A percentile compares a stretch with the other conserved stretches of the same genome.
phyloP scores from a whole-genome alignment of 2,797 vertebrate species.

The Sternarchorhynchus goeldii region DNA sequence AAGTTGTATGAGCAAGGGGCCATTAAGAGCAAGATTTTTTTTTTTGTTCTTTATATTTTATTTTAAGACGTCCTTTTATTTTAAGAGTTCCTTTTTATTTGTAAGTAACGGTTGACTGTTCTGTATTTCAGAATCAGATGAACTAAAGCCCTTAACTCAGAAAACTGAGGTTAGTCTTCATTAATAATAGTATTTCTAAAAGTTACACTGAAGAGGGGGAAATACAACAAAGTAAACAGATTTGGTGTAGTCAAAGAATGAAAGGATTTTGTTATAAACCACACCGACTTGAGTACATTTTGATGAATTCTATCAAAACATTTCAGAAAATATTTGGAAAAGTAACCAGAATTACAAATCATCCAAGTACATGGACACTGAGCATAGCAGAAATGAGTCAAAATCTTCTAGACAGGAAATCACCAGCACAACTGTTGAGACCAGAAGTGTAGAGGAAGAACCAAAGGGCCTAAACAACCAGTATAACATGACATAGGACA shows the following conservation, averaged over 20 bases:
- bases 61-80: neutral
- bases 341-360: neutral
- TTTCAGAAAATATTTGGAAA: neutral
- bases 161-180: conserved; percentile 31
- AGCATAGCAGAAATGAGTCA: neutral
- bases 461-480: neutral
- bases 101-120: neutral
- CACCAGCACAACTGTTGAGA: neutral
- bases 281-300: too few relatives aligned
- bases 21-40: neutral
- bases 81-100: neutral
- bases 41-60: neutral
- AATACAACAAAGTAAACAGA: too few relatives aligned
- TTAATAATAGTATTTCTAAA: neutral
- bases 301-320: too few relatives aligned
- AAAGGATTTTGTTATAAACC: too few relatives aligned
- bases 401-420: neutral
- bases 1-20: neutral
- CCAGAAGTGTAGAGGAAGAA: neutral
- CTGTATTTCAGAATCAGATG: conserved; percentile 31
- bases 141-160: neutral
- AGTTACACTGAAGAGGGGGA: neutral
- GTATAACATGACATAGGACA: neutral
- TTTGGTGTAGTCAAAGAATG: too few relatives aligned
- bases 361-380: neutral